phyloP scores from a whole-genome alignment of 2,888 invertebrate species.

The Apamea crenata region DNA sequence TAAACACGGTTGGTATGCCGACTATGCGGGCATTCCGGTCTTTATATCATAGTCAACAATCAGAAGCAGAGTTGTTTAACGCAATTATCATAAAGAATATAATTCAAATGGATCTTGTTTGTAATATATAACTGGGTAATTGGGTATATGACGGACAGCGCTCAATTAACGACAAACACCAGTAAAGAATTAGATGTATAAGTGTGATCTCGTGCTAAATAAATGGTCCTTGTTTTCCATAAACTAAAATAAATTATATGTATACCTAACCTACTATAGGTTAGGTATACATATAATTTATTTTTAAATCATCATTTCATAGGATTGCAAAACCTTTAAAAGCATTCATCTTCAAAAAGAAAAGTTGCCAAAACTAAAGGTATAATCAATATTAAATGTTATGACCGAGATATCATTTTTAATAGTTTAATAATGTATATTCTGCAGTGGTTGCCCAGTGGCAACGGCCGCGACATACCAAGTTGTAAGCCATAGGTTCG shows the following conservation, averaged over 20 bases:
- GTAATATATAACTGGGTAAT: neutral
- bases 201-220: neutral
- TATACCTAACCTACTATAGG: too few species aligned
- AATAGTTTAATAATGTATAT: neutral
- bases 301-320: neutral
- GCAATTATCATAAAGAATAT: slow-evolving; percentile 38
- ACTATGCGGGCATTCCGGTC: slow-evolving; percentile 47
- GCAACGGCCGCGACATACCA: too few species aligned
- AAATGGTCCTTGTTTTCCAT: neutral
- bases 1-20: slow-evolving; percentile 21
- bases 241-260: too few species aligned
- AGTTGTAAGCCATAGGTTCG: too few species aligned
- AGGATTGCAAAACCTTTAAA: neutral
- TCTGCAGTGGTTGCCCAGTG: too few species aligned
- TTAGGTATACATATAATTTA: neutral
- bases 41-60: slow-evolving; percentile 48
- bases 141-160: neutral
- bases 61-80: slow-evolving; percentile 37
- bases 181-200: neutral
- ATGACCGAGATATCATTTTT: neutral
- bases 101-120: slow-evolving; percentile 9
- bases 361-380: neutral
- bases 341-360: neutral
- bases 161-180: neutral
- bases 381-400: neutral